Base-by-base conservation (phyloP, 2,113 vertebrate species). In the Ptilonorhynchus violaceus region DNA sequence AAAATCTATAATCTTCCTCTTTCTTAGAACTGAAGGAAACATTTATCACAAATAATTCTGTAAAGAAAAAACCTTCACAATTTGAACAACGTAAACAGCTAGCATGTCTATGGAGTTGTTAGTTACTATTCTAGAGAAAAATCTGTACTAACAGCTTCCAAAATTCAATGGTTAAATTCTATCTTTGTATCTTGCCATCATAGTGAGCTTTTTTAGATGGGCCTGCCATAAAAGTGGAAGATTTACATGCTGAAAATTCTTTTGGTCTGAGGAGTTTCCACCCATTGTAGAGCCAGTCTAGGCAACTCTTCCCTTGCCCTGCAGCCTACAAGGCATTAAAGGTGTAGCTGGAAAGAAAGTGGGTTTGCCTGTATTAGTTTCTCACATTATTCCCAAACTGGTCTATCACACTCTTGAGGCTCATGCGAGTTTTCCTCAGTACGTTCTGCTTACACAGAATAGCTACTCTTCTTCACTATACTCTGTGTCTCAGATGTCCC, bases 241-340 rank as follows among this genome's bases (percentile, higher is more conserved):
- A 86, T 86, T 75, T 88, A 56, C 31, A 33, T 68, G 47, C 79
- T 91, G 56, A 77, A 72, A 86, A 91, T 87, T 93, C 67, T 59
- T 93, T 92, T 95, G 79, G 39, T 70, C 56, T 94, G 67, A 69
- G 53, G 55, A 86, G 39, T 86, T 96, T 85, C 72, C 35, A 88
- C 33, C 33, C 39, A 3, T 74, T 73, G 46, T 59, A 59, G 78
- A 83, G 35, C 15, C 37, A 55, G 33, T 62, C 59, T 85, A 47
- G 46, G 66, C 46, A 76, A 16, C 67, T 79, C 42, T 87, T 80
- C 24, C 75, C 33, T 44, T 69, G 55, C 78, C 49, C 49, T 94
- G 66, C 72, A 86, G 76, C 76, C 88, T 89, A 15, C 30, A 18
- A 91, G 56, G 52, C 63, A 27, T 66, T 75, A 19, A 50, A 63